A percentile compares a stretch with the other conserved stretches of the same genome.
Evolutionary conservation across 1,140 invertebrate genomes (phyloP).

Genomic region (Trichonephila inaurata): DNA sequence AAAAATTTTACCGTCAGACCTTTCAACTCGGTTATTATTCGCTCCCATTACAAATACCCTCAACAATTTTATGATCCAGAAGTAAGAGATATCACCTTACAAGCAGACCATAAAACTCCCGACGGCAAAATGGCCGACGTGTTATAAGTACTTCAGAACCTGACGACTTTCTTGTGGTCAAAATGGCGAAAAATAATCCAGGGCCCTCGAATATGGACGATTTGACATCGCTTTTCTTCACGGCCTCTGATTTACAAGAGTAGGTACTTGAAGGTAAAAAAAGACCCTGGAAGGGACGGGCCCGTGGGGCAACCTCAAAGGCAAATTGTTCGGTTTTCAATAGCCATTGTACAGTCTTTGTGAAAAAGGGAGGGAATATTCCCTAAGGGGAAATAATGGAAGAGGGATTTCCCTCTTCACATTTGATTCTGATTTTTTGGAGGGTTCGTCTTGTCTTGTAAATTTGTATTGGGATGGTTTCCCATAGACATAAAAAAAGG

Average conservation of each 20-base stretch:
- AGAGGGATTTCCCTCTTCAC: neutral
- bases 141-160: neutral
- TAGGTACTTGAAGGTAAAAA: neutral
- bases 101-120: neutral
- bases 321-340: constrained; percentile 16
- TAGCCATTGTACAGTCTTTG: neutral
- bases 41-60: neutral
- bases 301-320: neutral
- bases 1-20: too few species aligned
- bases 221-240: constrained; percentile 47
- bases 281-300: neutral
- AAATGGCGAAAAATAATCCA: constrained; percentile 35
- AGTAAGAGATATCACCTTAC: constrained; percentile 25
- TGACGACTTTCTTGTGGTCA: neutral
- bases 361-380: neutral
- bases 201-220: neutral
- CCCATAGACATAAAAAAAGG: neutral
- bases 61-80: constrained; percentile 28
- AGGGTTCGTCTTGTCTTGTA: neutral
- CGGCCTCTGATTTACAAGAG: constrained; percentile 14
- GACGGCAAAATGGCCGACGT: constrained; percentile 11
- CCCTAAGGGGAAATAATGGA: neutral
- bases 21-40: neutral
- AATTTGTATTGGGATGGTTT: neutral
- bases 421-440: neutral